Conservation (phyloP, 2,113 vertebrate genomes). For the Tapirus terrestris region DNA sequence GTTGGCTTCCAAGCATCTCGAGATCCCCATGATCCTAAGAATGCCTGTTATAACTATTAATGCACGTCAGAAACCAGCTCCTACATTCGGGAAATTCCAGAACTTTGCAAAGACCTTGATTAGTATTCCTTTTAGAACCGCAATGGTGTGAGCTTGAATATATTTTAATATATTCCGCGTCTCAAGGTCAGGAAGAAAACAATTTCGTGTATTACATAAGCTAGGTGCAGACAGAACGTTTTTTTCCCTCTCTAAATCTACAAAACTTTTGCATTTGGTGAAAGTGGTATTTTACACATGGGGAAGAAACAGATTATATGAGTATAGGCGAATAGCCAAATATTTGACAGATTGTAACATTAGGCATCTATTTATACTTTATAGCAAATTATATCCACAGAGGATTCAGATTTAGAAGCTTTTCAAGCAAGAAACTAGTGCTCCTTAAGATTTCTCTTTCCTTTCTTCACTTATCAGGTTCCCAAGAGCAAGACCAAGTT, state of each 20-base stretch:
- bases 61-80: not conserved
- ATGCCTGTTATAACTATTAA: not conserved
- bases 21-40: not conserved
- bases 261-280: not conserved
- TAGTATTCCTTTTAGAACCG: constrained; percentile 31
- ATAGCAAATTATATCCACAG: not conserved
- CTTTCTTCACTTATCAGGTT: not conserved
- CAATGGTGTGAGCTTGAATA: constrained; percentile 59
- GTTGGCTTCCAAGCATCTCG: not conserved
- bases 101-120: constrained; percentile 52
- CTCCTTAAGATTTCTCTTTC: not conserved
- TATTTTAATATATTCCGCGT: not conserved
- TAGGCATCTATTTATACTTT: not conserved
- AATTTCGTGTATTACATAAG: not conserved
- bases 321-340: not conserved
- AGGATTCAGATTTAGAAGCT: not conserved
- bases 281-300: not conserved
- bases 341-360: not conserved
- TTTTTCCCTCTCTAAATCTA: not conserved
- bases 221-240: not conserved
- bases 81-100: constrained; percentile 49
- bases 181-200: constrained; percentile 63
- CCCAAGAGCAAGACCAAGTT: not conserved
- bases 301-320: not conserved
- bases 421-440: not conserved